phyloP scores from a whole-genome alignment of 2,113 vertebrate genomes.

The Alligator mississippiensis region DNA sequence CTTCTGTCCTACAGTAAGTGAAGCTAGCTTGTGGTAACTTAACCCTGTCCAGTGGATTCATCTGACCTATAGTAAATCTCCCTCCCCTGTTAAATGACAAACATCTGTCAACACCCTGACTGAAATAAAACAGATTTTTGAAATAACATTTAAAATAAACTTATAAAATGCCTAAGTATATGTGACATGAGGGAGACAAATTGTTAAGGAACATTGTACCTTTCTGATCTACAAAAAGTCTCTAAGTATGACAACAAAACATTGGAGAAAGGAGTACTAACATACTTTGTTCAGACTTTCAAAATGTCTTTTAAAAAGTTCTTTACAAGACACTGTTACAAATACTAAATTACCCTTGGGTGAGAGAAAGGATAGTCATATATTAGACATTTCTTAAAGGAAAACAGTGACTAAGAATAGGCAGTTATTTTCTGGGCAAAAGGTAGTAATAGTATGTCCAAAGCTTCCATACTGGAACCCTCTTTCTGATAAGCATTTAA shows the following conservation, averaged over 20 bases:
- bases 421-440: not conserved
- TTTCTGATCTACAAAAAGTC: not conserved
- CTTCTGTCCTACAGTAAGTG: no score
- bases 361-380: not conserved
- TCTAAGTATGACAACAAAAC: no score
- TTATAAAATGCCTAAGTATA: conserved; percentile 1
- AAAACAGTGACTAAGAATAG: not conserved
- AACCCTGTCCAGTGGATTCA: no score
- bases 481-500: not conserved
- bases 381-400: not conserved
- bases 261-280: not conserved
- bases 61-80: no score
- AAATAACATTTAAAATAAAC: not conserved
- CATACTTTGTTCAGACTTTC: not conserved
- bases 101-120: no score
- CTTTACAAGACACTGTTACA: not conserved
- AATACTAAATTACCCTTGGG: not conserved
- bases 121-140: not conserved
- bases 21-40: no score
- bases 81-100: no score
- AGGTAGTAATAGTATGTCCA: not conserved
- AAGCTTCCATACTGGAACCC: not conserved
- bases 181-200: not conserved
- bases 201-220: not conserved
- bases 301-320: not conserved